A percentile compares a stretch with the other conserved stretches of the same genome.
Conservation (phyloP, 2,797 vertebrate species). For the Heterohyrax brucei region DNA sequence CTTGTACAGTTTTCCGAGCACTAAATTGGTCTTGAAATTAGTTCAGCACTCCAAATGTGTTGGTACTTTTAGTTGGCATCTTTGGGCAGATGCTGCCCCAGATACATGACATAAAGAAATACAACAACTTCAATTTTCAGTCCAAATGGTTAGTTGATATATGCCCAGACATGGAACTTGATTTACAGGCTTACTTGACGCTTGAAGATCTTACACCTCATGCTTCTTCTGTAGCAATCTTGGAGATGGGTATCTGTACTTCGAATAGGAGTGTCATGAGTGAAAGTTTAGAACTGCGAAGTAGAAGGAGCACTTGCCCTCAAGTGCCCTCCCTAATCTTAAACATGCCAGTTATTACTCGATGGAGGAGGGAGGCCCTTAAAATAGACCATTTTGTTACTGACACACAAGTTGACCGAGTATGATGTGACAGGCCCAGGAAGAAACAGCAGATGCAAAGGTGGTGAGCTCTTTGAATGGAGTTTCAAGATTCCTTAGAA, state of each 20-base stretch:
- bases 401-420: not conserved
- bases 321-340: not conserved
- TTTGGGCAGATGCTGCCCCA: not conserved
- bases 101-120: not conserved
- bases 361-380: not conserved
- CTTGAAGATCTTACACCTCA: not conserved
- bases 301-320: not conserved
- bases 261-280: not conserved
- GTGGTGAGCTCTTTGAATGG: not conserved
- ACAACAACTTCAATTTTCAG: not conserved
- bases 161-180: not conserved
- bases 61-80: not conserved
- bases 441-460: not conserved
- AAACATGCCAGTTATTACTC: not conserved
- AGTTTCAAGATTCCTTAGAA: not conserved
- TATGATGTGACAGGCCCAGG: not conserved
- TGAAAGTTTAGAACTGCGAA: not conserved
- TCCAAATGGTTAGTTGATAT: not conserved
- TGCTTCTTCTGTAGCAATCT: not conserved
- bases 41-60: not conserved
- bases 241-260: not conserved
- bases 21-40: conserved; percentile 52
- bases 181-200: not conserved
- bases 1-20: not conserved
- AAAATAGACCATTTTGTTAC: conserved; percentile 12